Conservation (phyloP, 1,140 invertebrate species). For the Platorchestia sp. region DNA sequence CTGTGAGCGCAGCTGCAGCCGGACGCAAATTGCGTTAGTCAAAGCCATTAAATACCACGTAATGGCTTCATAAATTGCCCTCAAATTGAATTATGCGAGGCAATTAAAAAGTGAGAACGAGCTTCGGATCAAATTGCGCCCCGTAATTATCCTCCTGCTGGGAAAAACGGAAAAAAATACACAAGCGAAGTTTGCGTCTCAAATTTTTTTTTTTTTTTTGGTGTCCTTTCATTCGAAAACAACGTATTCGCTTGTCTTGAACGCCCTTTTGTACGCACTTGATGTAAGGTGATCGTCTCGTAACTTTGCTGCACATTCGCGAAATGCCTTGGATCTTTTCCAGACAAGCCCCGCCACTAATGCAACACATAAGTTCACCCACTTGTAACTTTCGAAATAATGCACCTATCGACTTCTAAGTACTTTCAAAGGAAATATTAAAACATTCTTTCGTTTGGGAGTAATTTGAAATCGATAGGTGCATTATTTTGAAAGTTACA, state of each 20-base stretch:
- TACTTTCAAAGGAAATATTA: too few species aligned
- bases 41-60: conserved; percentile 43
- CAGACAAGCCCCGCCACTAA: too few species aligned
- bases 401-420: too few species aligned
- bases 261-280: neutral
- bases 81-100: conserved; percentile 34
- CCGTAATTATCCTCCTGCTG: neutral
- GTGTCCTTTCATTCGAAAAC: neutral
- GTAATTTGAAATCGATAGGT: too few species aligned
- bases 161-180: neutral
- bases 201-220: neutral
- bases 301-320: neutral
- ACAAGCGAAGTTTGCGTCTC: neutral
- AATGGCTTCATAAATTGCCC: conserved; percentile 51
- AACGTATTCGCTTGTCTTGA: neutral
- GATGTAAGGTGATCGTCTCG: neutral
- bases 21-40: conserved; percentile 40
- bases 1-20: neutral
- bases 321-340: neutral
- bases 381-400: too few species aligned
- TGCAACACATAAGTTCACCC: too few species aligned
- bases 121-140: conserved; percentile 26
- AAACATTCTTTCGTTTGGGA: too few species aligned
- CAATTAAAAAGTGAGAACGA: conserved; percentile 53
- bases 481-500: too few species aligned